Conservation (phyloP, 2,888 invertebrate genomes). For the Stenoptilia bipunctidactyla region DNA sequence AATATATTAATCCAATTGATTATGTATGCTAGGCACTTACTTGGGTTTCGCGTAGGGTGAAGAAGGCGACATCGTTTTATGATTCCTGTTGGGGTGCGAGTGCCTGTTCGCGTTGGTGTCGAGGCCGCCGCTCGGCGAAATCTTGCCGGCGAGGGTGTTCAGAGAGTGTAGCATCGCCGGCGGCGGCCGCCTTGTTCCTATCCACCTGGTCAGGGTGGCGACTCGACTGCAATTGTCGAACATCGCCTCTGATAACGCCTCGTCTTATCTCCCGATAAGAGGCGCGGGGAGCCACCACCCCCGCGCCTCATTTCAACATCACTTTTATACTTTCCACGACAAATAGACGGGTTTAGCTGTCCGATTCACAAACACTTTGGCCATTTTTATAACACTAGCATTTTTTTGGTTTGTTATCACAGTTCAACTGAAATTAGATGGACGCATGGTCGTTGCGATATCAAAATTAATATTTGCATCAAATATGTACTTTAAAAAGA, state of each 20-base stretch:
- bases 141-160: slow-evolving; percentile 90
- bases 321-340: slow-evolving; percentile 25
- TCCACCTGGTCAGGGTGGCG: slow-evolving; percentile 64
- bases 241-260: slow-evolving; percentile 34
- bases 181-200: slow-evolving; percentile 65
- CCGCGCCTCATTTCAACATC: slow-evolving; percentile 66
- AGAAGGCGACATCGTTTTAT: slow-evolving; percentile 52
- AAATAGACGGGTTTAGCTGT: neutral
- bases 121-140: slow-evolving; percentile 83
- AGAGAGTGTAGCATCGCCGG: slow-evolving; percentile 89
- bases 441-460: slow-evolving; percentile 30
- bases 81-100: slow-evolving; percentile 65
- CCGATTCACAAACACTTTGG: slow-evolving; percentile 23
- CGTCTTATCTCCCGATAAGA: slow-evolving; percentile 49
- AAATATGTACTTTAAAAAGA: too few species aligned
- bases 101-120: slow-evolving; percentile 79
- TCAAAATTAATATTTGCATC: too few species aligned
- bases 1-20: too few species aligned
- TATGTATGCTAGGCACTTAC: slow-evolving; percentile 50
- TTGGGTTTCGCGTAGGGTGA: slow-evolving; percentile 65
- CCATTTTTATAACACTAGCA: slow-evolving; percentile 36
- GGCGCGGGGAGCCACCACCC: slow-evolving; percentile 63
- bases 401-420: slow-evolving; percentile 19
- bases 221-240: slow-evolving; percentile 47
- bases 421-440: slow-evolving; percentile 1